Conservation (phyloP, 2,888 invertebrate genomes). For the Dioctria linearis region DNA sequence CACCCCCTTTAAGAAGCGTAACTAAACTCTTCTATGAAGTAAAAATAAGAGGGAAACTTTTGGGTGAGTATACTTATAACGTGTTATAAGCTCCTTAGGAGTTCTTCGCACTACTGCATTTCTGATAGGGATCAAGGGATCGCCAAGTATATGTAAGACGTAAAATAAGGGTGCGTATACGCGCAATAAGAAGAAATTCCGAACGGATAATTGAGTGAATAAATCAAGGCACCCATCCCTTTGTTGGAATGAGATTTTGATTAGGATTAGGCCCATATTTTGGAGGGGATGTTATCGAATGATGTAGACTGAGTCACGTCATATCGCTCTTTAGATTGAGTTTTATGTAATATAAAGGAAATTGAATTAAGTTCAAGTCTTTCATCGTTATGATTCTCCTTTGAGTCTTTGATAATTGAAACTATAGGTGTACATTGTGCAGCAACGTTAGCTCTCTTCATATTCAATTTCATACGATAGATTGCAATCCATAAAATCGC, state of each 20-base stretch:
- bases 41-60: conserved; percentile 15
- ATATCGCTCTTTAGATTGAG: too few species aligned
- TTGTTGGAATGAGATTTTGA: conserved; percentile 24
- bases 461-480: too few species aligned
- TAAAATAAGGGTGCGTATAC: conserved; percentile 44
- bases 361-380: too few species aligned
- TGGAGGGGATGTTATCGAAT: too few species aligned
- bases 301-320: too few species aligned
- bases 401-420: too few species aligned
- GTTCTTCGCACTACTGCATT: conserved; percentile 5
- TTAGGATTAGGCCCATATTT: conserved; percentile 14
- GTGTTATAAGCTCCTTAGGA: conserved; percentile 34
- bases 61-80: conserved; percentile 12
- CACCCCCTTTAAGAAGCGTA: conserved; percentile 8
- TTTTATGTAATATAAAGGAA: too few species aligned
- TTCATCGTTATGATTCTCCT: too few species aligned
- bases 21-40: conserved; percentile 6
- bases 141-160: background rate
- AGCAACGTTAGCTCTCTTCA: too few species aligned
- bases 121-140: conserved; percentile 27
- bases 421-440: too few species aligned
- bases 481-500: too few species aligned
- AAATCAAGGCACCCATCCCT: conserved; percentile 57
- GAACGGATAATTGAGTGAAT: conserved; percentile 58
- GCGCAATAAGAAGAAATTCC: conserved; percentile 54